These are phyloP conservation scores for Calonectris borealis DNA, from an alignment of 2,113 vertebrate species.

Conservation along the genomic window DNA sequence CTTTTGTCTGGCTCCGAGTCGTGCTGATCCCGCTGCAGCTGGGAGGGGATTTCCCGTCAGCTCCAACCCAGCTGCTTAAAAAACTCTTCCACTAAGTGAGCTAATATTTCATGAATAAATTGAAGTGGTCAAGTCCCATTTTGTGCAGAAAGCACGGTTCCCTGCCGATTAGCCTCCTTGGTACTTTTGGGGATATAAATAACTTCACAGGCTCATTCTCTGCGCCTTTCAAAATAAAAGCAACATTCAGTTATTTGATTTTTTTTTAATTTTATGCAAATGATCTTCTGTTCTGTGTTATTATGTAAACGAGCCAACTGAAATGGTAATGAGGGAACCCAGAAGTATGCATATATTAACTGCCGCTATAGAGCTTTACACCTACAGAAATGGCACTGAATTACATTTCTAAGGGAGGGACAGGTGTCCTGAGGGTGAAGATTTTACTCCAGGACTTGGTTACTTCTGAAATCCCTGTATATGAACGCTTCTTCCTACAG, in stretches of 20 bases:
- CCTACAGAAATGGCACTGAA: conserved; percentile 53
- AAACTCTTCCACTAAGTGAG: neutral
- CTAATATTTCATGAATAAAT: conserved; percentile 36
- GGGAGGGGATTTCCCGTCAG: conserved; percentile 44
- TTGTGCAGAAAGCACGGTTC: conserved; percentile 21
- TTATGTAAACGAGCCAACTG: conserved; percentile 68
- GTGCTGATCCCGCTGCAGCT: conserved; percentile 9
- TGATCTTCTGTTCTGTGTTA: conserved; percentile 50
- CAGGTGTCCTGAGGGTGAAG: conserved; percentile 54
- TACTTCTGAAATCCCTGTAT: neutral
- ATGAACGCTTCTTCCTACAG: neutral
- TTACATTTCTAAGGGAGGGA: conserved; percentile 35
- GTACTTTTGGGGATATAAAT: conserved; percentile 11
- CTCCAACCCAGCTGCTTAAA: conserved; percentile 45
- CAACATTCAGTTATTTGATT: conserved; percentile 1
- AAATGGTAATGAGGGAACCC: conserved; percentile 53
- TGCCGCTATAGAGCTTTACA: neutral
- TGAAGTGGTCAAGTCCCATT: conserved; percentile 15
- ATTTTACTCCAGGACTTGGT: neutral
- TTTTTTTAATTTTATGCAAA: conserved; percentile 66
- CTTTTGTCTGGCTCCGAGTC: neutral
- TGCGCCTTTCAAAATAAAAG: neutral
- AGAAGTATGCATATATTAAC: conserved; percentile 61
- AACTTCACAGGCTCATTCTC: conserved; percentile 39
- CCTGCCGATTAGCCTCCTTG: conserved; percentile 6